Conservation (phyloP, 1,140 invertebrate genomes). For the Harlomillsia oculata region DNA sequence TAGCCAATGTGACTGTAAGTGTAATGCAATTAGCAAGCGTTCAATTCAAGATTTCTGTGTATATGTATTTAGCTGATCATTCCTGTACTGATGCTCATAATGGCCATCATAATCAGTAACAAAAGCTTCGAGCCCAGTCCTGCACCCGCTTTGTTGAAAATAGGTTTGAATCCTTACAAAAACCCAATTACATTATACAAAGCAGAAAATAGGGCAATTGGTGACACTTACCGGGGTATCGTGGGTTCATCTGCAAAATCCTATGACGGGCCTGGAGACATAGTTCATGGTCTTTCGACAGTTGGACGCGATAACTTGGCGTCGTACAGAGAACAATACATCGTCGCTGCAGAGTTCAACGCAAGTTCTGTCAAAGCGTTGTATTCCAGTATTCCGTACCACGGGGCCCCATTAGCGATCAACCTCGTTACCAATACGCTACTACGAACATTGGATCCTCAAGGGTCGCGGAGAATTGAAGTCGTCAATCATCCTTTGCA, state of each 20-base stretch:
- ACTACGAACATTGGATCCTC: constrained; percentile 39
- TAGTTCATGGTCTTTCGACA: constrained; percentile 5
- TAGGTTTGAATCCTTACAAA: constrained; percentile 23
- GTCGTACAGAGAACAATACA: constrained; percentile 24
- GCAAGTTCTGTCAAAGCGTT: constrained; percentile 30
- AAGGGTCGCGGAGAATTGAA: constrained; percentile 47
- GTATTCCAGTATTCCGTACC: constrained; percentile 52
- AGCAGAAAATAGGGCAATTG: constrained; percentile 2
- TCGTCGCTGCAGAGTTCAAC: constrained; percentile 30
- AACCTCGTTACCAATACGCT: constrained; percentile 50
- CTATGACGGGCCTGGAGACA: background rate
- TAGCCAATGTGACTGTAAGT: no score
- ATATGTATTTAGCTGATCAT: constrained; percentile 21
- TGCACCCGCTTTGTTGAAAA: constrained; percentile 11
- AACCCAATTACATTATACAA: constrained; percentile 19
- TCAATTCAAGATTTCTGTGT: no score
- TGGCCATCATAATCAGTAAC: constrained; percentile 23
- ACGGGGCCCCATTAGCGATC: constrained; percentile 54
- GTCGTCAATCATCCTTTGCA: constrained; percentile 58
- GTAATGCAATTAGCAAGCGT: no score
- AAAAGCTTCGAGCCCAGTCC: background rate
- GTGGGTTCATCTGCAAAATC: constrained; percentile 15
- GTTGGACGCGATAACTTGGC: constrained; percentile 23
- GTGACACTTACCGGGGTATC: constrained; percentile 1
- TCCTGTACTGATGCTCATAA: constrained; percentile 21